Percentiles rank a stretch among this genome's conserved stretches.
Conservation (phyloP, 1,140 invertebrate genomes). For the Aricia agestis region DNA sequence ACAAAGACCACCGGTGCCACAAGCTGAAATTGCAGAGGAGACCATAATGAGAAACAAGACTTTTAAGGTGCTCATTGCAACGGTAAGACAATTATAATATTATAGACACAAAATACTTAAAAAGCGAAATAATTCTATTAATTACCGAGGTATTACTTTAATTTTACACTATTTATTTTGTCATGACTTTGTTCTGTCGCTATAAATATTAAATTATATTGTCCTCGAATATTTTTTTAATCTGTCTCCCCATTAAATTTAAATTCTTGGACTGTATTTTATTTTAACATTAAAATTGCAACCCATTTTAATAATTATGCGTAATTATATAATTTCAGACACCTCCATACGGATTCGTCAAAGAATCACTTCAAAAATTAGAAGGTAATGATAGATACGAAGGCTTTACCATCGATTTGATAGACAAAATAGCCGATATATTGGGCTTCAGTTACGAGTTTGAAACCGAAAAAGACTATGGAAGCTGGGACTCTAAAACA, state of each 20-base stretch:
- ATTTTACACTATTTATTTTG: no score
- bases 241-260: no score
- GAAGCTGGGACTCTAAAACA: constrained; percentile 78
- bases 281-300: no score
- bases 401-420: constrained; percentile 89
- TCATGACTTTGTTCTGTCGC: no score
- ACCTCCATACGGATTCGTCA: constrained; percentile 89
- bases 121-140: no score
- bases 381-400: constrained; percentile 87
- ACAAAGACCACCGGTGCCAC: constrained; percentile 38
- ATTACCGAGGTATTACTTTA: no score
- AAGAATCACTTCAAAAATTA: constrained; percentile 80
- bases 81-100: constrained; percentile 77
- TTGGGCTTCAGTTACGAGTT: constrained; percentile 93
- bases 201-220: no score
- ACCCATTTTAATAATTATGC: no score
- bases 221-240: no score
- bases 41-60: constrained; percentile 63
- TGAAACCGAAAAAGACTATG: constrained; percentile 86
- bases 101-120: no score
- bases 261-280: no score
- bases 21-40: constrained; percentile 49
- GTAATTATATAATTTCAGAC: constrained; percentile 73
- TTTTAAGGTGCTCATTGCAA: constrained; percentile 88
- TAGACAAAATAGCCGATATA: constrained; percentile 84